These are phyloP conservation scores for Sinocyclocheilus rhinocerous DNA, from an alignment of 2,113 vertebrate species.

Conservation along the genomic window DNA sequence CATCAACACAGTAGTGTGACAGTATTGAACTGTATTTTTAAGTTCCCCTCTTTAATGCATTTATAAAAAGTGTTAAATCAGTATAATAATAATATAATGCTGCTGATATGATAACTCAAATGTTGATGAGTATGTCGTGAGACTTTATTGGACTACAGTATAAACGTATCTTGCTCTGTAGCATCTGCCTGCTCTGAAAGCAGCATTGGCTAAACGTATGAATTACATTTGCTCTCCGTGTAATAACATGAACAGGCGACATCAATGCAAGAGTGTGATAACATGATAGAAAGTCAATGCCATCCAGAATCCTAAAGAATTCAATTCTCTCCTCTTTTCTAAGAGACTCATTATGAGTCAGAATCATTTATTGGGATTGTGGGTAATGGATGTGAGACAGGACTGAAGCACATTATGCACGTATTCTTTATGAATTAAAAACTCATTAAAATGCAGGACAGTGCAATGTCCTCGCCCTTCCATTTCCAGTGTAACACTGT, in stretches of 20 bases:
- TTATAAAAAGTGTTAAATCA: too few species aligned
- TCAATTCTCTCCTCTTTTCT: constrained; percentile 28
- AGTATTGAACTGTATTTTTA: too few species aligned
- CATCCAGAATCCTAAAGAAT: constrained; percentile 30
- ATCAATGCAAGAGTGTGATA: not conserved
- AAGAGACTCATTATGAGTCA: constrained; percentile 19
- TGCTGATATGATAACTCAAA: too few species aligned
- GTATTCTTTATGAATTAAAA: not conserved
- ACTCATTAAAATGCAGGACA: not conserved
- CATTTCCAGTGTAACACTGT: too few species aligned
- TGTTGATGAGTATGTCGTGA: too few species aligned
- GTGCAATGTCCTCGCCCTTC: too few species aligned
- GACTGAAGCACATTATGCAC: constrained; percentile 40
- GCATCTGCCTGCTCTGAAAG: not conserved
- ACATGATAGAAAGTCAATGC: constrained; percentile 16
- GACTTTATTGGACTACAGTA: too few species aligned
- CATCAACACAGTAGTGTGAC: too few species aligned
- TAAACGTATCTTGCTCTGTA: not conserved
- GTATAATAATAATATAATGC: too few species aligned
- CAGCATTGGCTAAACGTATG: not conserved
- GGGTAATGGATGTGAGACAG: constrained; percentile 50
- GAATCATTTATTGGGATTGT: constrained; percentile 61
- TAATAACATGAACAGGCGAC: not conserved
- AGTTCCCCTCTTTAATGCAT: too few species aligned
- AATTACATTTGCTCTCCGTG: not conserved